phyloP scores from a whole-genome alignment of 2,797 vertebrate genomes.

The Hafferia zeledoni region DNA sequence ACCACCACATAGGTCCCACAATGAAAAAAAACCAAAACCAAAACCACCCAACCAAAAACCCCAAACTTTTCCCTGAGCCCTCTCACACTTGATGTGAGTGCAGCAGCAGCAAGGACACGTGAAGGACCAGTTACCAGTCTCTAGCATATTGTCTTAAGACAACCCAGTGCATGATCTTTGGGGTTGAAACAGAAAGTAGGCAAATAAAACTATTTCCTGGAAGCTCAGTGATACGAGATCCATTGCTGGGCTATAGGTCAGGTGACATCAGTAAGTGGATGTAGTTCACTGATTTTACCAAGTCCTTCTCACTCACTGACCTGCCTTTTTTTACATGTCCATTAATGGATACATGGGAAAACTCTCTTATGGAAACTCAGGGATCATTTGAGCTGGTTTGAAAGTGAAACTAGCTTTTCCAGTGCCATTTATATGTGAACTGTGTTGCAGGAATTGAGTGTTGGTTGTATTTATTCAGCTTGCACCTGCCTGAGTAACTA shows the following conservation, averaged over 20 bases:
- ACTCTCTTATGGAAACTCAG: neutral
- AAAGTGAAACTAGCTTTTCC: neutral
- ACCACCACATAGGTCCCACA: neutral
- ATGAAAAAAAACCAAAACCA: neutral
- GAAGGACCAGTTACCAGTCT: neutral
- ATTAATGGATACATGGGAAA: neutral
- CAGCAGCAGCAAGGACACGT: neutral
- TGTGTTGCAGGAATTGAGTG: neutral
- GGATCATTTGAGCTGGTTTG: neutral
- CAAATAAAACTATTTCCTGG: neutral
- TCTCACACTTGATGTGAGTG: neutral
- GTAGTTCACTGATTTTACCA: rapidly evolving
- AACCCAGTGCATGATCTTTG: neutral
- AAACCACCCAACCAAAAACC: too few relatives aligned
- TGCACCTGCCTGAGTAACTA: neutral
- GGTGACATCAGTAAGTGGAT: neutral
- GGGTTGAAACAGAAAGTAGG: neutral
- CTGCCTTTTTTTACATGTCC: neutral
- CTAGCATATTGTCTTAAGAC: neutral
- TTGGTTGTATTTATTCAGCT: neutral
- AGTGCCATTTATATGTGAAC: neutral
- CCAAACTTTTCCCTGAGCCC: neutral
- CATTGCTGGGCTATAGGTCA: neutral
- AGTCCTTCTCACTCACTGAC: neutral
- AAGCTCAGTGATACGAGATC: neutral